Conservation (phyloP, 2,797 vertebrate species). For the Anguilla marmorata region DNA sequence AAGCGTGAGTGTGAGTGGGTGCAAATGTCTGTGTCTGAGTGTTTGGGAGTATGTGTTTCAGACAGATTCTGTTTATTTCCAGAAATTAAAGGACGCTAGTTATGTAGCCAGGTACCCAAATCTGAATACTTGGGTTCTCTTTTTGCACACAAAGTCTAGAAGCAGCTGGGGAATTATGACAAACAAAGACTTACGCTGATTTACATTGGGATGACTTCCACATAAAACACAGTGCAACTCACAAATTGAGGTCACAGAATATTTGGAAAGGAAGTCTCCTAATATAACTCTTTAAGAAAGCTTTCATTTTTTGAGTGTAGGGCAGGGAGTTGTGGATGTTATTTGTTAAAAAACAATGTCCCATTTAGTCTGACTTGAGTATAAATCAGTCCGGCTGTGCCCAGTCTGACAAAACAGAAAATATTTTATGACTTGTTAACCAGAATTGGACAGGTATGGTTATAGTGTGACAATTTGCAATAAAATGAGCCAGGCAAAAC, state of each 20-base stretch:
- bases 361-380: not conserved
- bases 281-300: not conserved
- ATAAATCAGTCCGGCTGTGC: not conserved
- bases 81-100: constrained; percentile 14
- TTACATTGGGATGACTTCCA: constrained; percentile 32
- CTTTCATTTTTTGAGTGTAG: not conserved
- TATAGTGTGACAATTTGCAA: too few relatives aligned
- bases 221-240: constrained; percentile 35
- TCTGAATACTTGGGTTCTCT: constrained; percentile 45
- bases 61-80: constrained; percentile 31
- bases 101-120: not conserved
- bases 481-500: too few relatives aligned
- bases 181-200: constrained; percentile 32
- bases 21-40: constrained; percentile 46
- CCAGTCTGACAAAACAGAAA: not conserved
- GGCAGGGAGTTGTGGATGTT: not conserved
- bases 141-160: constrained; percentile 57
- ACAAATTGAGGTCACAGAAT: not conserved
- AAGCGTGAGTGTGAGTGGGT: constrained; percentile 23
- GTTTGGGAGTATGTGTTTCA: not conserved
- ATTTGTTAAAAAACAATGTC: not conserved
- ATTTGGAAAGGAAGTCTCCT: not conserved
- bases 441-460: too few relatives aligned
- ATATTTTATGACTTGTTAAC: too few relatives aligned
- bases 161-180: constrained; percentile 53